Evolutionary conservation across 2,113 vertebrate species (phyloP), one percentile per base, ranked within the genome.

Genomic region (Amphiprion percula): DNA sequence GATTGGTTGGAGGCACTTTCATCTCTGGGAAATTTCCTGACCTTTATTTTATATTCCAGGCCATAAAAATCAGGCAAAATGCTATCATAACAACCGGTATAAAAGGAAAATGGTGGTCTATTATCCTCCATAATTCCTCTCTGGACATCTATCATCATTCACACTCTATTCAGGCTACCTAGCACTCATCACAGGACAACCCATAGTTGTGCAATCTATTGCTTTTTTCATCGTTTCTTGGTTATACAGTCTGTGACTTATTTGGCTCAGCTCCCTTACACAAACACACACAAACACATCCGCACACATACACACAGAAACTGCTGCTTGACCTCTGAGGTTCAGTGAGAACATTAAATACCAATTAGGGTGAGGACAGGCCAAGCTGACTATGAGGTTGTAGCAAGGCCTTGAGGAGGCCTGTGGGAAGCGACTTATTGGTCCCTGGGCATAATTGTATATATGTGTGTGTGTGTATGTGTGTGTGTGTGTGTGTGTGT

Each of bases 261-360:
- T 50, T 82, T 85, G 76, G 82, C 78, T 76, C 62, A 66, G 77
- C 58, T 78, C 44, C 46, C 21, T 79, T 66, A 77, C 7, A 77
- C 54, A 85, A 74, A 86, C 85, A 49, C 54, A 44, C 52, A 70
- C 52, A 74, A 46, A 55, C 68, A 78, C 5, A 78, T 46, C 82
- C 71, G 84, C 83, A 41, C 49, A 71, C 64, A 79, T 54, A 84
- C 75, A 71, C 16, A 86, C 69, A 79, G 68, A 83, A 86, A 82
- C 68, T 73, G 56, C 68, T 65, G 80, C 79, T 74, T 90, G 90
- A 89, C 87, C 91, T 88, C 86, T 50, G 54, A 71, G 84, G 90
- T 88, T 88, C 75, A 92, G 82, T 84, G 83, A 91, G 84, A 92
- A 77, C 82, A 93, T 94, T 93, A 92, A 93, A 94, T 90, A 90